Conservation (phyloP, 2,888 invertebrate species). For the Cephus sareptanus region DNA sequence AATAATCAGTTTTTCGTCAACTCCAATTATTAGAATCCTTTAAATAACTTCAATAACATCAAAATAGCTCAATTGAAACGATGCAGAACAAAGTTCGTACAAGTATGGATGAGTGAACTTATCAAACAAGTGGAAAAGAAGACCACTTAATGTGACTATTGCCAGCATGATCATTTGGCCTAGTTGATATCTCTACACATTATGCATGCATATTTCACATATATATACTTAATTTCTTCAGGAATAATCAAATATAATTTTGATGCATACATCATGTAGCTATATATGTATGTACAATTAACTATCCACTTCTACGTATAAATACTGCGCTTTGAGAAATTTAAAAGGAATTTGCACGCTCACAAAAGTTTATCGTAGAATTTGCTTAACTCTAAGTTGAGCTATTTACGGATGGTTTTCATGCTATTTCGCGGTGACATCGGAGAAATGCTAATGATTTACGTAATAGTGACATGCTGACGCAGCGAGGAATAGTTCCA, state of each 20-base stretch:
- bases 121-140: too few relatives aligned
- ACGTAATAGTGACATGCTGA: constrained; percentile 30
- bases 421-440: constrained; percentile 30
- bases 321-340: not conserved
- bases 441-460: constrained; percentile 42
- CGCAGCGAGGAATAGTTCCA: not conserved
- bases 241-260: too few relatives aligned
- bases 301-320: not conserved
- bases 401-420: constrained; percentile 9
- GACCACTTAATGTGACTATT: too few relatives aligned
- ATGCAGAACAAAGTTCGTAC: too few relatives aligned
- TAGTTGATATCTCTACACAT: too few relatives aligned
- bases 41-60: not conserved
- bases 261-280: too few relatives aligned
- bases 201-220: too few relatives aligned
- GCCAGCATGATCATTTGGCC: too few relatives aligned
- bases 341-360: not conserved
- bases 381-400: constrained; percentile 12
- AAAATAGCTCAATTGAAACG: not conserved
- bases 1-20: not conserved
- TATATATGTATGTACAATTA: too few relatives aligned
- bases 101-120: too few relatives aligned
- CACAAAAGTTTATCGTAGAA: not conserved
- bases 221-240: too few relatives aligned
- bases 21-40: not conserved